A percentile compares a stretch with the other conserved stretches of the same genome.
phyloP scores from a whole-genome alignment of 2,113 vertebrate species.

The Chaetura pelagica region DNA sequence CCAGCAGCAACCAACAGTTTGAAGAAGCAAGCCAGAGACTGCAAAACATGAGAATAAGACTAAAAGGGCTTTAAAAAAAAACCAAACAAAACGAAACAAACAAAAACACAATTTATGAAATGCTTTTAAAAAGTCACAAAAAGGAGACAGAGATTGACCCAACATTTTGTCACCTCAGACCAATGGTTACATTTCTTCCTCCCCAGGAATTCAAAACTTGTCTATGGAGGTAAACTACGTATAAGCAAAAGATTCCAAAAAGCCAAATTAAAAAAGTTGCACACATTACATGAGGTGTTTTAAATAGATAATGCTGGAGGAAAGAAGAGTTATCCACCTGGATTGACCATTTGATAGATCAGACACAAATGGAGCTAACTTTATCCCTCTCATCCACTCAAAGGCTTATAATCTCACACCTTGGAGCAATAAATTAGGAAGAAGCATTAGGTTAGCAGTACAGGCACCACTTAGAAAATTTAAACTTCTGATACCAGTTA shows the following conservation, averaged over 20 bases:
- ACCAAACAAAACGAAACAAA: background rate
- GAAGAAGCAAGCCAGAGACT: background rate
- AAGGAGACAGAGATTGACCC: background rate
- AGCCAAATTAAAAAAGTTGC: background rate
- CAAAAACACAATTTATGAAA: background rate
- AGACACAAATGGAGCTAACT: slow-evolving; percentile 48
- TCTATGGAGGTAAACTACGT: slow-evolving; percentile 14
- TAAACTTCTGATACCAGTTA: background rate
- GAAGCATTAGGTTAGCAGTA: slow-evolving; percentile 7
- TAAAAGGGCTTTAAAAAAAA: background rate
- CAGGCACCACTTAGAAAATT: background rate
- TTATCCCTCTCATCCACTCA: slow-evolving; percentile 59
- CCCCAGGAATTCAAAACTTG: slow-evolving; percentile 11
- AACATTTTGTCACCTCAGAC: background rate
- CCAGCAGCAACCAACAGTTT: background rate
- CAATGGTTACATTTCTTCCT: background rate
- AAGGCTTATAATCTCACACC: slow-evolving; percentile 48
- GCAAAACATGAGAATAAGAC: background rate
- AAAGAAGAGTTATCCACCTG: background rate
- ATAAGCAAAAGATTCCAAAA: slow-evolving; percentile 40
- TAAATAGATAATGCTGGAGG: background rate
- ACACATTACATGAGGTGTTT: background rate
- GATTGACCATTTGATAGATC: slow-evolving; percentile 38
- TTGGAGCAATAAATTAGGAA: slow-evolving; percentile 41
- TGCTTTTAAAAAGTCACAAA: background rate